phyloP scores from a whole-genome alignment of 1,140 invertebrate species.

The Lepidurus couesii region DNA sequence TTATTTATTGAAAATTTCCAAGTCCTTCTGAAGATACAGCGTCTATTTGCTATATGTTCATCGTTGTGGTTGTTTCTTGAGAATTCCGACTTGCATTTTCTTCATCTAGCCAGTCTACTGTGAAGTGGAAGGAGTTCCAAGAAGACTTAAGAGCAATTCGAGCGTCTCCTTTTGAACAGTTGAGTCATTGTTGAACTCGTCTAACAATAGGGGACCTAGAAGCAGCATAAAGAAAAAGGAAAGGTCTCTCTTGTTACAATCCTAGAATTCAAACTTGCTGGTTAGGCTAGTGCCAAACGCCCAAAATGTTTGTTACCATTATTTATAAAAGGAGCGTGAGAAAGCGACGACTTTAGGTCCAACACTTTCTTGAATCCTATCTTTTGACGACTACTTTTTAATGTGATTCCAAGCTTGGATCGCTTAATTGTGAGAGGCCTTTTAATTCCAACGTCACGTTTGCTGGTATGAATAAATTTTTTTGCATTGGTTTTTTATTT shows the following conservation, averaged over 20 bases:
- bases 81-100: neutral
- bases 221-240: neutral
- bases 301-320: neutral
- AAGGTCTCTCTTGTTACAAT: neutral
- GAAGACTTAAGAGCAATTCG: neutral
- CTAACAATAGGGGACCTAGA: neutral
- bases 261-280: neutral
- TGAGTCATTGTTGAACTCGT: slow-evolving; percentile 5
- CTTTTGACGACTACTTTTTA: too few relatives aligned
- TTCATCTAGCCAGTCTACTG: neutral
- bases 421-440: too few relatives aligned
- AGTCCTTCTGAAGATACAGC: neutral
- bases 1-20: too few relatives aligned
- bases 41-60: neutral
- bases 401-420: too few relatives aligned
- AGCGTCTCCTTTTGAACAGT: slow-evolving; percentile 1
- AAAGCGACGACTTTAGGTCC: neutral
- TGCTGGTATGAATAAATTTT: too few relatives aligned
- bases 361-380: too few relatives aligned
- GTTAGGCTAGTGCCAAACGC: neutral
- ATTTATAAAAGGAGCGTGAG: neutral
- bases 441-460: too few relatives aligned
- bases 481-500: too few relatives aligned
- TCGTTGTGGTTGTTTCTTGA: neutral
- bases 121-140: neutral